Base-by-base conservation (phyloP, 2,113 vertebrate genomes). In the Panurus biarmicus region DNA sequence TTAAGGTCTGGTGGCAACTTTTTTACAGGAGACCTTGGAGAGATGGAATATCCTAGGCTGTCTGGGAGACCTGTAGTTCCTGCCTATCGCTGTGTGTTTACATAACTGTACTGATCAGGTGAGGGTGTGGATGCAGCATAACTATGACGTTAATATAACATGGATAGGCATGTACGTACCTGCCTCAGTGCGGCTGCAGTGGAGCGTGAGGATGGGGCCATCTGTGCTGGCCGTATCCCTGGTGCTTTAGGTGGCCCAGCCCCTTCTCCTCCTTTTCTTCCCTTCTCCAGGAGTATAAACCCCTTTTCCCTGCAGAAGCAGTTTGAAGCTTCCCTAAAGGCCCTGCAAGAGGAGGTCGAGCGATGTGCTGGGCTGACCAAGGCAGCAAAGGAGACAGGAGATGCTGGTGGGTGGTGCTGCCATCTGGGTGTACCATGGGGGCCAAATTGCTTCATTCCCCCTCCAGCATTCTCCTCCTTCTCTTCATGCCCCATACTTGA, bases 281-380 rank as follows among this genome's bases (percentile, higher is more conserved):
- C 12, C 9, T 24, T 26, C 7, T 62, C 6, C 9, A 31, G 28
- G 20, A 50, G 33, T 28, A 28, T 33, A 73, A 73, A 5, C 8
- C 12, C 20, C 10, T 35, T 79, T 62, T 45, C 24, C 9, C 16
- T 12, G 11, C 25, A 58, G 56, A 67, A 75, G 22, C n/a, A 2
- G 38, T 47, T 42, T 8, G 16, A 58, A 75, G 22, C 29, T 57
- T 47, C 62, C 44, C 15, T 56, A 18, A 69, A 64, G 58, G 3
- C 25, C 42, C 13, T 57, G 23, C 38, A 47, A 33, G 66, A 84
- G 47, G 66, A 74, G 25, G 15, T 40, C 0, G 1, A 70, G 16
- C 0, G 0, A 18, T 0, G 0, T 5, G 10, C 29, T 22, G 25
- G 44, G 13, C 74, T 35, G 58, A 47, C 10, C 1, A 18, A 23